These are phyloP conservation scores for Pseudopipra pipra DNA, from an alignment of 2,113 vertebrate species.

Conservation along the genomic window DNA sequence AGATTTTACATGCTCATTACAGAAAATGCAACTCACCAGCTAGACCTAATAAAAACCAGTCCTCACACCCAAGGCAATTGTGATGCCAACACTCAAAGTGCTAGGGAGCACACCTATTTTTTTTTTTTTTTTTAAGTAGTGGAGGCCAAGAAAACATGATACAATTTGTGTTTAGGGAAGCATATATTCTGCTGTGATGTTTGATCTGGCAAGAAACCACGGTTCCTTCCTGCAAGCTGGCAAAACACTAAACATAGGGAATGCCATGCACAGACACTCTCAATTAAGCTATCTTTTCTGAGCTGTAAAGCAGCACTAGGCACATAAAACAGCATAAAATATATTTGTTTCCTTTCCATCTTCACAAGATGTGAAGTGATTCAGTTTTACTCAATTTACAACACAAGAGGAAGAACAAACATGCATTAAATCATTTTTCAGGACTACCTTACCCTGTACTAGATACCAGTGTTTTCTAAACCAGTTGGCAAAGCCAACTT, in stretches of 20 bases:
- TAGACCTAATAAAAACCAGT: background rate
- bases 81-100: background rate
- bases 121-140: background rate
- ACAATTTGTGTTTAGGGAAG: constrained; percentile 16
- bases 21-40: background rate
- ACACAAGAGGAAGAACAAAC: background rate
- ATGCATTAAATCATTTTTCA: background rate
- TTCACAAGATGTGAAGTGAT: background rate
- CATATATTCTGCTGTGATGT: background rate
- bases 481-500: background rate
- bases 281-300: constrained; percentile 49
- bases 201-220: constrained; percentile 1
- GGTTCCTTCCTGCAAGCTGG: constrained; percentile 25
- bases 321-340: constrained; percentile 22
- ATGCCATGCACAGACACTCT: background rate
- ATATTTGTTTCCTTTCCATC: constrained; percentile 4
- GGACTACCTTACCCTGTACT: background rate
- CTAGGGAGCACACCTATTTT: background rate
- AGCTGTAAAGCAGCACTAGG: constrained; percentile 26
- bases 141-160: constrained; percentile 3
- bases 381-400: background rate
- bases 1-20: background rate
- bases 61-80: background rate
- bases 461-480: background rate
- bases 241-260: constrained; percentile 2